Percentiles rank a stretch among this genome's conserved stretches.
Evolutionary conservation across 2,113 vertebrate genomes (phyloP).

Genomic region (Regulus satrapa): DNA sequence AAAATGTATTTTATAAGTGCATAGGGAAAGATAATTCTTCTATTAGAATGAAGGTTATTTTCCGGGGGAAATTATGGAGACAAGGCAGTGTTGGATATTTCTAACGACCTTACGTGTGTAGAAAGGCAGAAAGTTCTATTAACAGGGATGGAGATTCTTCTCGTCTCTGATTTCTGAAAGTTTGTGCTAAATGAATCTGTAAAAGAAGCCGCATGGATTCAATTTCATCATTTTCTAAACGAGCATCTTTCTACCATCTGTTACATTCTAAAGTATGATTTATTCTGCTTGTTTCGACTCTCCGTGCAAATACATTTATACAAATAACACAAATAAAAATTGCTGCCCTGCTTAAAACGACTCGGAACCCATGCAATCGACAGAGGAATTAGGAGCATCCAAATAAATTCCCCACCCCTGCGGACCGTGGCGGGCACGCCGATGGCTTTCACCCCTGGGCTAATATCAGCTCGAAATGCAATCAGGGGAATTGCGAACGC

Average conservation of each 20-base stretch:
- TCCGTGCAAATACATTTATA: neutral
- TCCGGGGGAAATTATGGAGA: neutral
- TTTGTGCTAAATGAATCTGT: neutral
- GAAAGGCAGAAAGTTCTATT: neutral
- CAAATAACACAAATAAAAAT: neutral
- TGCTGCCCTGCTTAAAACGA: neutral
- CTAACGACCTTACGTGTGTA: neutral
- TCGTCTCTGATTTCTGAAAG: neutral
- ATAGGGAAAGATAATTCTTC: neutral
- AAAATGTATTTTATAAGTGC: neutral
- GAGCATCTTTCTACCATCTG: neutral
- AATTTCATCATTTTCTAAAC: neutral
- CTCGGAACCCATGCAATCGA: neutral
- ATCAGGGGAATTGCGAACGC: neutral
- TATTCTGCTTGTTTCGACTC: neutral
- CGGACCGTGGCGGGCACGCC: neutral
- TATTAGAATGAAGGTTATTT: neutral
- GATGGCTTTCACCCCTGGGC: neutral
- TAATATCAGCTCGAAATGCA: neutral
- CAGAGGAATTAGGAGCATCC: slow-evolving; percentile 15
- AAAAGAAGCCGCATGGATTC: neutral
- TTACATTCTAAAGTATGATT: neutral
- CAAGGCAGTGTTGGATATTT: neutral
- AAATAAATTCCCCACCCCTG: neutral
- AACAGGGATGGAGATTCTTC: neutral